Conservation (phyloP, 2,113 vertebrate genomes). For the Tamias sibiricus region DNA sequence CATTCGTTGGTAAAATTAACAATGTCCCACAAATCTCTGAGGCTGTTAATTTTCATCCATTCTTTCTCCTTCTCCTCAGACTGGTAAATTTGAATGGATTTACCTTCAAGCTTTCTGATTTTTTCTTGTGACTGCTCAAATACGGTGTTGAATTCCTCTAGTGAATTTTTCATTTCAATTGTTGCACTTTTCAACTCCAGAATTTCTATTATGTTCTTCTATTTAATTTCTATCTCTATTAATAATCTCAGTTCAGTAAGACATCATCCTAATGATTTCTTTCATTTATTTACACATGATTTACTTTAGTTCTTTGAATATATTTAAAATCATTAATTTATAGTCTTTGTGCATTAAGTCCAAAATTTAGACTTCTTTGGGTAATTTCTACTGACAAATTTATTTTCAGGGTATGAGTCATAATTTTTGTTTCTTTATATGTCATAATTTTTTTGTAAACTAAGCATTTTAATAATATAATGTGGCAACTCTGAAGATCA, state of each 20-base stretch:
- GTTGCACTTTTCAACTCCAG: background rate
- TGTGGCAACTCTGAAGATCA: background rate
- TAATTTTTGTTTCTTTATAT: background rate
- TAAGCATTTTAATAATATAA: background rate
- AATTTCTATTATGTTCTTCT: background rate
- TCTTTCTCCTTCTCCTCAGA: background rate
- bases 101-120: background rate
- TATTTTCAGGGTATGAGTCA: background rate
- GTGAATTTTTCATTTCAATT: conserved; percentile 7
- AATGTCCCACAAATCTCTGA: background rate
- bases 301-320: background rate
- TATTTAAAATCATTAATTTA: background rate
- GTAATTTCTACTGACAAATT: background rate
- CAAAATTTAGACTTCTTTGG: background rate
- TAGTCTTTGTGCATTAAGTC: background rate
- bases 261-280: background rate
- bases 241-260: background rate
- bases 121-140: background rate
- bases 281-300: background rate
- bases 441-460: background rate
- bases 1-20: background rate
- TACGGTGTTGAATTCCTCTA: background rate
- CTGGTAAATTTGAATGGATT: background rate
- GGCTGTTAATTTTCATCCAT: background rate
- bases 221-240: background rate